Percentiles rank a stretch among this genome's conserved stretches.
Evolutionary conservation across 2,797 vertebrate genomes (phyloP).

Genomic region (Phoebastria nigripes): DNA sequence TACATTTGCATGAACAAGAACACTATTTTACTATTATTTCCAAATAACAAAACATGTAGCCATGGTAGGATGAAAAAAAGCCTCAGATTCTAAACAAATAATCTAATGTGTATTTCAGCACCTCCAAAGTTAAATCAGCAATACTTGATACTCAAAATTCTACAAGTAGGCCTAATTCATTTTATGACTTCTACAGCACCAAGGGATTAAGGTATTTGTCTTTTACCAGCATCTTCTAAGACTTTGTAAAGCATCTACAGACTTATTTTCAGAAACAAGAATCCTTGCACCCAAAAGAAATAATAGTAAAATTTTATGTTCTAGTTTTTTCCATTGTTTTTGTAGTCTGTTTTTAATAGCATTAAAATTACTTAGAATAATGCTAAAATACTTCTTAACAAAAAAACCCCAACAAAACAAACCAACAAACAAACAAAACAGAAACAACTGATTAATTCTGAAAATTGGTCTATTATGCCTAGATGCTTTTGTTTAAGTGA

Average conservation of each 20-base stretch:
- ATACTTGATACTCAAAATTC: not conserved
- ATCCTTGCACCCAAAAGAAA: not conserved
- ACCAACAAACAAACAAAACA: not conserved
- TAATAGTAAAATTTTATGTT: not conserved
- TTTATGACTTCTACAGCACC: not conserved
- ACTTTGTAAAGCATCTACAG: not conserved
- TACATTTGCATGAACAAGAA: not conserved
- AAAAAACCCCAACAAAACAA: not conserved
- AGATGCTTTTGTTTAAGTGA: not conserved
- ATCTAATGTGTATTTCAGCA: not conserved
- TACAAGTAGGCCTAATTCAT: not conserved
- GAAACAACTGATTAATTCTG: not conserved
- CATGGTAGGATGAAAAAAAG: not conserved
- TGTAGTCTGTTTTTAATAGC: not conserved
- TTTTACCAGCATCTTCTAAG: constrained; percentile 7
- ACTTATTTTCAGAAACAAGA: not conserved
- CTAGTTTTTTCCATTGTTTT: not conserved
- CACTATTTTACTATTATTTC: not conserved
- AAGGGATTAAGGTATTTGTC: not conserved
- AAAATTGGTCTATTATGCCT: not conserved
- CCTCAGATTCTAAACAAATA: not conserved
- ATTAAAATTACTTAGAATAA: not conserved
- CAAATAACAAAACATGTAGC: not conserved
- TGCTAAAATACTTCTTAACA: not conserved
- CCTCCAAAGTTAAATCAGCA: not conserved